A percentile compares a stretch with the other conserved stretches of the same genome.
Evolutionary conservation across 2,113 vertebrate genomes (phyloP).

Genomic region (Cyanoramphus novaezelandiae): DNA sequence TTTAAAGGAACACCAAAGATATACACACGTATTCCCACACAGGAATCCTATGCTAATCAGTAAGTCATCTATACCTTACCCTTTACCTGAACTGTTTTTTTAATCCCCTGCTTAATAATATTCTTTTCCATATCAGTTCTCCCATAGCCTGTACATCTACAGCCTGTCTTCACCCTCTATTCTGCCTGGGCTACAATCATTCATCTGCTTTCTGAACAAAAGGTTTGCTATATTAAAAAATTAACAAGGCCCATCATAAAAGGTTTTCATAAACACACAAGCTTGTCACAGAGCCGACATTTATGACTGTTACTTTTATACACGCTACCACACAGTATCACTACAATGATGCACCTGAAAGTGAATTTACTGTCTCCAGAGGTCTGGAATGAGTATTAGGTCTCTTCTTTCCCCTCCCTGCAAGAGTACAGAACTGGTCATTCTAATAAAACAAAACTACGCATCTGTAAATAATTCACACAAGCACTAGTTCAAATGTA

Average conservation of each 20-base stretch:
- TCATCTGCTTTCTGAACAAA: background rate
- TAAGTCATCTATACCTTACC: background rate
- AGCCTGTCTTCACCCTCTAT: background rate
- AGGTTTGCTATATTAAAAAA: background rate
- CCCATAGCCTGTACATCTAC: background rate
- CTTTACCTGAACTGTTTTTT: background rate
- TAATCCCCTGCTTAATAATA: background rate
- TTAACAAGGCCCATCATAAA: background rate
- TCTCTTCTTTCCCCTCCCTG: background rate
- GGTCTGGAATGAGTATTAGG: background rate
- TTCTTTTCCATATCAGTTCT: background rate
- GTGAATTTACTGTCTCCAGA: background rate
- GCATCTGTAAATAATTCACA: background rate
- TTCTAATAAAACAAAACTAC: background rate
- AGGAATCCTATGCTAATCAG: background rate
- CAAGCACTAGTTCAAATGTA: background rate
- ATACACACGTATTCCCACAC: background rate
- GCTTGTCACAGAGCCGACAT: background rate
- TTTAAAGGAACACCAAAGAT: background rate
- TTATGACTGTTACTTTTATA: background rate
- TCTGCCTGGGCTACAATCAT: background rate
- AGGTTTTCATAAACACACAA: background rate
- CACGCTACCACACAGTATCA: background rate
- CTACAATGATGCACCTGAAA: background rate
- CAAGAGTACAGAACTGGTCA: background rate